Base-by-base conservation (phyloP, 2,797 vertebrate genomes). In the Cephalopachus bancanus region DNA sequence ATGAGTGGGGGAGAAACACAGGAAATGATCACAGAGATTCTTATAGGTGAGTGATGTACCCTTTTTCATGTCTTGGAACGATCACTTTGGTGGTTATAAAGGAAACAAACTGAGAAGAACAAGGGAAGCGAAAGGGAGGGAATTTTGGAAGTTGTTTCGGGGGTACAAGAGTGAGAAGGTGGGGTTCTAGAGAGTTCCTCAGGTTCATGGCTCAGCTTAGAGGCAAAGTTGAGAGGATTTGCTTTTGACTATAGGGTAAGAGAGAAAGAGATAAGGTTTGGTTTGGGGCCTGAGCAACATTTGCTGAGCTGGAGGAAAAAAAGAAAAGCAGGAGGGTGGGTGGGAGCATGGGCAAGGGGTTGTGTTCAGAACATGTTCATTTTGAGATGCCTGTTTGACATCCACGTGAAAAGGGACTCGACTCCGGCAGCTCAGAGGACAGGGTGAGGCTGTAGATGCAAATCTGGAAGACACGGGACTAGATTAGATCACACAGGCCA, bases 21-120 rank as follows among this genome's bases (percentile, higher is more conserved):
- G 30, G 26, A 37, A 49, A 22, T n/a, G 16, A 10, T 30, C 2
- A 0, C 0, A 3, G 90, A 72, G 55, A 37, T 67, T 59, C 65
- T 22, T 28, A 2, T 30, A 33, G 57, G 75, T 60, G 44, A 88
- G 37, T 5, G 28, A n/a, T 4, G 2, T 8, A 12, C 22, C 44
- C 33, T 60, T 87, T 72, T 20, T 60, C 28, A 2, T 14, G 16
- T 62, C 24, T 80, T 71, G 55, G 37, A 51, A 84, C 30, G 75
- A 51, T n/a, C 64, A 9, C 49, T 26, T 26, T 14, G 30, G 51
- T 37, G 10, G 7, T 71, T 60, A 30, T 0, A 16, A 57, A 76
- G 33, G 57, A 19, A 84, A 24, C 3, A 10, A 7, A n/a, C 78
- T 8, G 30, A 60, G 83, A 67, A 55, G 30, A 81, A 7, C 30